Evolutionary conservation across 1,140 invertebrate genomes (phyloP), one percentile per base, ranked within the genome.

Genomic region (Lethrus apterus): DNA sequence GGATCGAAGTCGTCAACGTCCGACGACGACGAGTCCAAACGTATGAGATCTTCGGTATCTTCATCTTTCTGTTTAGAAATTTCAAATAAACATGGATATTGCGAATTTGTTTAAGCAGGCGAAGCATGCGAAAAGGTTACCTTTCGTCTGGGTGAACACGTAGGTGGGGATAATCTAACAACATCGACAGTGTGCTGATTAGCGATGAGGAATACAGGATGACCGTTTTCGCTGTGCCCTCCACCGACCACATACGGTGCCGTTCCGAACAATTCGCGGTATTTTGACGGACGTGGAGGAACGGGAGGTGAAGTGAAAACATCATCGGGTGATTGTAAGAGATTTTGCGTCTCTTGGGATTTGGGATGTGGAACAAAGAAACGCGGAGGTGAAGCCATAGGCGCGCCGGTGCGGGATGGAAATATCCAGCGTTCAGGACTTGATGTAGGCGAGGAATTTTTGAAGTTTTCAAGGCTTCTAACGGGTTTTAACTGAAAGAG

Each of bases 1-100:
- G 78, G 78, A 59, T 80, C 77, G 51, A 80, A 79, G 46, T 79
- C 77, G 13, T 79, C 75, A 4, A 69, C 62, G 21, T 71, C 73
- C 49, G 71, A 76, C 26, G 70, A 67, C 3, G 71, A 70, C 23
- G 74, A 75, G 58, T 79, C 77, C 41, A 80, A 57, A 26, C 72
- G 67, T 45, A 80, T 80, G 34, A 80, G 66, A 63, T 80, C 76
- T 56, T 71, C 70, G 20, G 66, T 66, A 13, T 72, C 68, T 32
- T 63, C 69, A 32, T 63, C 55, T 9, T 56, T 50, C 40, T 57
- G 53, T 60, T 63, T 50, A 21, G 59, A 56, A 14, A 38, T n/a
- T 26, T 7, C n/a, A 26, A 7, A 26, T 26, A n/a, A 7, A 26
- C n/a, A 26, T 26, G n/a, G 5, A 26, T 26, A 26, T 26, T 7